Evolutionary conservation across 2,888 invertebrate genomes (phyloP).

Genomic region (Caenorhabditis virilis): DNA sequence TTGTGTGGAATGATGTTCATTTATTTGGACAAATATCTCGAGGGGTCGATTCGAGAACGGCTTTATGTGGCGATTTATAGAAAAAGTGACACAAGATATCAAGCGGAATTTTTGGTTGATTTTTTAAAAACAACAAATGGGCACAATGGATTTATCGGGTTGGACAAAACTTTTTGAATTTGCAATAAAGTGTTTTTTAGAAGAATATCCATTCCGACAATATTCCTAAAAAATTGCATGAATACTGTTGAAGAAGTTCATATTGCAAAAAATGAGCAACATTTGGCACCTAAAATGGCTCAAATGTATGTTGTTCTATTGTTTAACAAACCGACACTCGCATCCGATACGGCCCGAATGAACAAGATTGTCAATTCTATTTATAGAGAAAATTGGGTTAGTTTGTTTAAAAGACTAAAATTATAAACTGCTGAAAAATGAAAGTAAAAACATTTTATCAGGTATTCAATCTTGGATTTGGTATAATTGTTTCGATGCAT

Average conservation of each 20-base stretch:
- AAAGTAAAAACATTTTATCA: no score
- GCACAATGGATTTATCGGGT: slow-evolving; percentile 16
- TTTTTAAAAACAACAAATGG: slow-evolving; percentile 20
- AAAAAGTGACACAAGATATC: slow-evolving; percentile 27
- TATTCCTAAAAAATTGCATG: slow-evolving; percentile 15
- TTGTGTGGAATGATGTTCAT: slow-evolving; percentile 18
- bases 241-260: slow-evolving; percentile 14
- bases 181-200: no score
- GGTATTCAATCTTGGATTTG: slow-evolving; percentile 91
- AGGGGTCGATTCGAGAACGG: slow-evolving; percentile 31
- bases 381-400: slow-evolving; percentile 92
- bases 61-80: slow-evolving; percentile 41
- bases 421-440: no score
- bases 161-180: slow-evolving; percentile 1
- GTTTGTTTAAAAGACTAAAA: no score
- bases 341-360: slow-evolving; percentile 77
- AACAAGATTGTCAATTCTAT: slow-evolving; percentile 99
- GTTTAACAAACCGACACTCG: slow-evolving; percentile 12
- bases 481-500: slow-evolving; percentile 86
- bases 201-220: slow-evolving; percentile 5
- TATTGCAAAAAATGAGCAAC: no score
- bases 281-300: no score
- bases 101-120: slow-evolving; percentile 46
- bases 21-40: slow-evolving; percentile 20
- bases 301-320: slow-evolving; percentile 17